phyloP scores from a whole-genome alignment of 2,888 invertebrate species.

The Drosophila borborema region DNA sequence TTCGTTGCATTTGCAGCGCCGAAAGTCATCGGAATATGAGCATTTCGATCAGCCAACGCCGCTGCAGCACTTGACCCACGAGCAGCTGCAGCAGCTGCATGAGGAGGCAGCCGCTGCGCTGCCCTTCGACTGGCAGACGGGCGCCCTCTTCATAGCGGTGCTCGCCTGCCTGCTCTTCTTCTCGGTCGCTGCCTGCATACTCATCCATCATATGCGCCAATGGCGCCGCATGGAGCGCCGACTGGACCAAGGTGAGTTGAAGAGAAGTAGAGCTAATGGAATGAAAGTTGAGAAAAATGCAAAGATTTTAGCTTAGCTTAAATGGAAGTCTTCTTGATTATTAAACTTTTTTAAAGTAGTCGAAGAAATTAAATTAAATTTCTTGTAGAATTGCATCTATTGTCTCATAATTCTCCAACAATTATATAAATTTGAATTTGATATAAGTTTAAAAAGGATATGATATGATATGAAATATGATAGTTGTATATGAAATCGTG shows the following conservation, averaged over 20 bases:
- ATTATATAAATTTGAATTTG: too few species aligned
- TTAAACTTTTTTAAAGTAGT: too few species aligned
- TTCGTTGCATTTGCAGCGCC: constrained; percentile 69
- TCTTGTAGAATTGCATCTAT: too few species aligned
- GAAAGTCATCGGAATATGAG: constrained; percentile 82
- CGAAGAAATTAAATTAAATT: too few species aligned
- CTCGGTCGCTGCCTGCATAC: constrained; percentile 90
- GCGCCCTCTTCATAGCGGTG: constrained; percentile 90
- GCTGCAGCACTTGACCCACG: constrained; percentile 79
- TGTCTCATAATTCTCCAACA: too few species aligned
- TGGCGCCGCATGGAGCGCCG: constrained; percentile 92
- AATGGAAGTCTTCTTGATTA: too few species aligned
- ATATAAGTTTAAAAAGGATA: too few species aligned
- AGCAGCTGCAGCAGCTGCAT: constrained; percentile 81
- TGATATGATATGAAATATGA: too few species aligned
- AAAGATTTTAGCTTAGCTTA: too few species aligned
- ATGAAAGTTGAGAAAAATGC: not conserved
- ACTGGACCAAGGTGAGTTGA: constrained; percentile 90
- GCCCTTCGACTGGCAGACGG: constrained; percentile 90
- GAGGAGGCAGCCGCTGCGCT: constrained; percentile 83
- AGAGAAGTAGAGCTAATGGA: not conserved
- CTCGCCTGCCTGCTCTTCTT: constrained; percentile 92
- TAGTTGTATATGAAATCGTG: too few species aligned
- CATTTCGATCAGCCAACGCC: constrained; percentile 56
- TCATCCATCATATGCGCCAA: constrained; percentile 91